Evolutionary conservation across 2,888 invertebrate genomes (phyloP).

Genomic region (Platycnemis pennipes): DNA sequence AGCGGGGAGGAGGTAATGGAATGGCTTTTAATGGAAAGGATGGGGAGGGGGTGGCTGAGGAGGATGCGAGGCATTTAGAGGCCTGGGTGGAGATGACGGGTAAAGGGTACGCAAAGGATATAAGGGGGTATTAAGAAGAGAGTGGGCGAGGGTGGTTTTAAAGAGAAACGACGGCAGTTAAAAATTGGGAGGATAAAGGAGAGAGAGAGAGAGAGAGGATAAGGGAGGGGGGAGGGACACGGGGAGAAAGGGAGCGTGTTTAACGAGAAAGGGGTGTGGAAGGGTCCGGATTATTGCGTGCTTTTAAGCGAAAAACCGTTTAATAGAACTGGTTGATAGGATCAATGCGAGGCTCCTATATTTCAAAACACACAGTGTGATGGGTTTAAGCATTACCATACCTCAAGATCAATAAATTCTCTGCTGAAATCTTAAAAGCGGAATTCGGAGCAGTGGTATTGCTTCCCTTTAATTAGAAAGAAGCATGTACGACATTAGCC

Average conservation of each 20-base stretch:
- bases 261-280: neutral
- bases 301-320: slow-evolving; percentile 32
- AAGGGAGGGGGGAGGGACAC: neutral
- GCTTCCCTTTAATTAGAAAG: neutral
- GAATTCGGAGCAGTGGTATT: neutral
- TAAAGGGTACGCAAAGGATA: slow-evolving; percentile 12
- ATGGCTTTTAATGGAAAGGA: slow-evolving; percentile 64
- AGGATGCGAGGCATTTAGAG: neutral
- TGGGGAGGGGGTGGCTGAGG: neutral
- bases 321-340: slow-evolving; percentile 20
- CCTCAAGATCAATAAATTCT: neutral
- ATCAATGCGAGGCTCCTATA: neutral
- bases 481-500: neutral
- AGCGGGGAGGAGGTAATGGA: slow-evolving; percentile 48
- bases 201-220: neutral
- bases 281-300: neutral
- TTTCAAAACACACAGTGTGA: neutral
- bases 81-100: slow-evolving; percentile 1
- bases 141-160: neutral
- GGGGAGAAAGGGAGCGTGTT: neutral
- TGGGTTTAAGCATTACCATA: neutral
- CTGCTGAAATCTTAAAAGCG: neutral
- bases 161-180: neutral
- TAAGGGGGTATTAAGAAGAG: neutral
- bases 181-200: neutral